Conservation (phyloP, 2,888 invertebrate species). For the Hipparchia semele region DNA sequence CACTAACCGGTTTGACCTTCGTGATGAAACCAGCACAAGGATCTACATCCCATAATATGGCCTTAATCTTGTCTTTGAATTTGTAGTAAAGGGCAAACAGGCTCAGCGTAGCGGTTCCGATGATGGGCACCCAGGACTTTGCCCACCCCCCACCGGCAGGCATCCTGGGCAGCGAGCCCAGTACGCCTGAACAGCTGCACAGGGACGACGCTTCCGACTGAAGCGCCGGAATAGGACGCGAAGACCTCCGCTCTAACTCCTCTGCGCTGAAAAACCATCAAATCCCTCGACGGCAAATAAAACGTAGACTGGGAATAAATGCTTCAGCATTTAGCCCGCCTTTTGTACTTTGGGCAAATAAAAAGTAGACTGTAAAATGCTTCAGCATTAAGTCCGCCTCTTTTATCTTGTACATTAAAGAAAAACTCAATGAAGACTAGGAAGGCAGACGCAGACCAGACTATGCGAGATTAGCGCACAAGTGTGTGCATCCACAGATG, state of each 20-base stretch:
- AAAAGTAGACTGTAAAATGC: too few species aligned
- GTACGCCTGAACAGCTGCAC: constrained; percentile 27
- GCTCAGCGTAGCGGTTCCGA: constrained; percentile 44
- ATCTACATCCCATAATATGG: constrained; percentile 19
- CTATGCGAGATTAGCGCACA: too few species aligned
- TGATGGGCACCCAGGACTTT: constrained; percentile 44
- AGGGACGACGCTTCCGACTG: constrained; percentile 27
- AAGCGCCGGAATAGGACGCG: constrained; percentile 21
- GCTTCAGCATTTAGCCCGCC: too few species aligned
- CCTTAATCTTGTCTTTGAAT: constrained; percentile 34
- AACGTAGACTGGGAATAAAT: too few species aligned
- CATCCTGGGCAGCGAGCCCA: constrained; percentile 10
- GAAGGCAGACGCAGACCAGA: too few species aligned
- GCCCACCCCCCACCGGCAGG: constrained; percentile 11
- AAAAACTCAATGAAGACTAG: too few species aligned
- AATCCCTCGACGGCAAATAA: too few species aligned
- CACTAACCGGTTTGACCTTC: constrained; percentile 24
- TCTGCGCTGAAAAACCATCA: constrained; percentile 48
- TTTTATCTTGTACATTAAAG: too few species aligned
- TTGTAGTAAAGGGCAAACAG: constrained; percentile 40
- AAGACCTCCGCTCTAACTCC: constrained; percentile 44
- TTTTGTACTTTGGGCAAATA: too few species aligned
- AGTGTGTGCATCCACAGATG: too few species aligned
- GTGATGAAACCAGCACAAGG: constrained; percentile 23
- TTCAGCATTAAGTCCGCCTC: too few species aligned